Evolutionary conservation across 2,113 vertebrate genomes (phyloP).

Genomic region (Monopterus albus): DNA sequence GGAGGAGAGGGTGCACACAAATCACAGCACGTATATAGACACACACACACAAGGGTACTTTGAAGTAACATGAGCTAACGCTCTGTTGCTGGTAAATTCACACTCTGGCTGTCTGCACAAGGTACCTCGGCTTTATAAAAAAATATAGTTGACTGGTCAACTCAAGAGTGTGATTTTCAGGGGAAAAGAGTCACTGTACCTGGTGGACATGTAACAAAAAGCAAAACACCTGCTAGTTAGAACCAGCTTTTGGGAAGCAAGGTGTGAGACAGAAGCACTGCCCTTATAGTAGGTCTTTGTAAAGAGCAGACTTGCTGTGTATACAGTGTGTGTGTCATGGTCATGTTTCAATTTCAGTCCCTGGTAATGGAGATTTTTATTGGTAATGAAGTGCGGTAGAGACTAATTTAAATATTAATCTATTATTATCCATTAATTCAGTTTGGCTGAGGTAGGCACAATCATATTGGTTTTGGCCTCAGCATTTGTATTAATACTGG

Average conservation of each 20-base stretch:
- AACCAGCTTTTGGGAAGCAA: not conserved
- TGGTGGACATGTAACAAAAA: not conserved
- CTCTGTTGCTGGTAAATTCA: too few relatives aligned
- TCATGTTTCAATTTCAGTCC: not conserved
- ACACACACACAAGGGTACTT: constrained; percentile 3
- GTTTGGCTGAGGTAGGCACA: too few relatives aligned
- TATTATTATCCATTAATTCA: not conserved
- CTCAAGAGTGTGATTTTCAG: not conserved
- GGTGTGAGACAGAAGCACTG: not conserved
- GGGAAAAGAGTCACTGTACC: not conserved
- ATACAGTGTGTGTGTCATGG: not conserved
- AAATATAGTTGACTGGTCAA: not conserved
- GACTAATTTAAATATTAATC: not conserved
- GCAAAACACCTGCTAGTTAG: not conserved
- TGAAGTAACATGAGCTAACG: too few relatives aligned
- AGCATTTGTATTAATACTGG: too few relatives aligned
- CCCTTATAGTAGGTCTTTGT: not conserved
- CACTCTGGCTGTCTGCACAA: not conserved
- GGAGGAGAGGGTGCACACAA: not conserved
- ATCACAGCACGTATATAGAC: not conserved
- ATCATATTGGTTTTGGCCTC: too few relatives aligned
- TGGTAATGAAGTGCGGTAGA: too few relatives aligned
- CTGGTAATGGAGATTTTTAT: too few relatives aligned
- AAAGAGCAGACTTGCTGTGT: not conserved
- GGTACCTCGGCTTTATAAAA: not conserved